Evolutionary conservation across 2,797 vertebrate genomes (phyloP).

Genomic region (Lophura swinhoii): DNA sequence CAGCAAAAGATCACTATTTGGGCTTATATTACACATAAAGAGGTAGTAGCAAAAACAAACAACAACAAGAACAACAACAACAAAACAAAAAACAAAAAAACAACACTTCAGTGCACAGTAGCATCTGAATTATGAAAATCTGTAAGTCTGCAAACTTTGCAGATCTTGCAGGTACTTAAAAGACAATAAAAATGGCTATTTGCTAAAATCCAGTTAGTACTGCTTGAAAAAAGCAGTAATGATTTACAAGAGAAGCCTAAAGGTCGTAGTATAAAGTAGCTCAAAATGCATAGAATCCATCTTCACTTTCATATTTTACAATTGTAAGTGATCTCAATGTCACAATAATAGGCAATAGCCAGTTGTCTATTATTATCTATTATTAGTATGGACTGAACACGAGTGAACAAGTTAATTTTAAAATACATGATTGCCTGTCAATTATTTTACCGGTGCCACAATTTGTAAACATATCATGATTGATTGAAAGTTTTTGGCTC

Average conservation of each 20-base stretch:
- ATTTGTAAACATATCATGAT: neutral
- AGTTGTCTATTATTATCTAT: neutral
- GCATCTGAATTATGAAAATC: neutral
- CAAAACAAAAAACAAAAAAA: too few species aligned
- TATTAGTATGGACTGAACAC: neutral
- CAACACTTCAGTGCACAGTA: neutral
- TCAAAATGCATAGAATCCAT: neutral
- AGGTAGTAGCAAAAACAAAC: neutral
- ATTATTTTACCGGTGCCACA: neutral
- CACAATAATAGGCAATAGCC: neutral
- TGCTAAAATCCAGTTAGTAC: neutral
- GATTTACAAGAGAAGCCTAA: neutral
- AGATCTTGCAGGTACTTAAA: neutral
- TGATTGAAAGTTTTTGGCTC: neutral
- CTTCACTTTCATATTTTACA: rapidly evolving
- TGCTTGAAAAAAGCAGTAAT: neutral
- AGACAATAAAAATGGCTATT: neutral
- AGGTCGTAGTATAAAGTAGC: neutral
- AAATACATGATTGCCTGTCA: neutral
- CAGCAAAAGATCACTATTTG: neutral
- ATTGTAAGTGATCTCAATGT: neutral
- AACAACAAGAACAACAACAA: too few species aligned
- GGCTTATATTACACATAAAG: neutral
- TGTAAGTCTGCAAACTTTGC: neutral
- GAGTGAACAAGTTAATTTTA: neutral